Evolutionary conservation across 1,140 invertebrate genomes (phyloP).

Genomic region (Rhagoletis pomonella): DNA sequence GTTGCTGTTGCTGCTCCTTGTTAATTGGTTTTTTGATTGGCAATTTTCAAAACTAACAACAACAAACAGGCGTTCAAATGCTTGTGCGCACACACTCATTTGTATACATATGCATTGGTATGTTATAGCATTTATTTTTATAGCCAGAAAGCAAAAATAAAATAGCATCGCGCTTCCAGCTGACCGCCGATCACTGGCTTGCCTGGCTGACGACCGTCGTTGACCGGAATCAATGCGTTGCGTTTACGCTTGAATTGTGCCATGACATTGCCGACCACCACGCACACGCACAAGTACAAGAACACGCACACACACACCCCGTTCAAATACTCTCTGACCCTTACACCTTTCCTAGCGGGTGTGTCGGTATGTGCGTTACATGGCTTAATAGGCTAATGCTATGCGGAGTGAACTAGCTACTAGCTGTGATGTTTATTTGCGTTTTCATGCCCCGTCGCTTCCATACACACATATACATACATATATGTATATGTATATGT

Average conservation of each 20-base stretch:
- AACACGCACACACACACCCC: neutral
- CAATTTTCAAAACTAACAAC: slow-evolving; percentile 64
- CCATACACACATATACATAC: neutral
- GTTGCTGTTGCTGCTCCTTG: neutral
- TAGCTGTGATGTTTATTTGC: too few species aligned
- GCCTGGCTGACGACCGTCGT: slow-evolving; percentile 33
- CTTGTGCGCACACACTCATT: neutral
- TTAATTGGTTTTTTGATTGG: slow-evolving; percentile 74
- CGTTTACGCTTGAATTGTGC: slow-evolving; percentile 49
- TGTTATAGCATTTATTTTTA: slow-evolving; percentile 13
- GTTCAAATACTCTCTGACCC: too few species aligned
- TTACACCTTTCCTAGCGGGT: neutral
- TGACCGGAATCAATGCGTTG: slow-evolving; percentile 51
- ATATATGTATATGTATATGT: neutral
- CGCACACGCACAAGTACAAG: neutral
- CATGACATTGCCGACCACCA: slow-evolving; percentile 25
- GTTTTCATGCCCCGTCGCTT: too few species aligned
- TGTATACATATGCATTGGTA: neutral
- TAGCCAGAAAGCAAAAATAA: neutral
- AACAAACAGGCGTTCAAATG: neutral
- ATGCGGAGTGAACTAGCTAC: too few species aligned
- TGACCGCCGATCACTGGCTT: neutral
- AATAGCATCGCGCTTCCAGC: neutral
- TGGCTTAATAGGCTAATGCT: neutral
- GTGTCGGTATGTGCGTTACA: neutral